Evolutionary conservation across 1,140 invertebrate species (phyloP).

Genomic region (Pseudomyrmex sp.): DNA sequence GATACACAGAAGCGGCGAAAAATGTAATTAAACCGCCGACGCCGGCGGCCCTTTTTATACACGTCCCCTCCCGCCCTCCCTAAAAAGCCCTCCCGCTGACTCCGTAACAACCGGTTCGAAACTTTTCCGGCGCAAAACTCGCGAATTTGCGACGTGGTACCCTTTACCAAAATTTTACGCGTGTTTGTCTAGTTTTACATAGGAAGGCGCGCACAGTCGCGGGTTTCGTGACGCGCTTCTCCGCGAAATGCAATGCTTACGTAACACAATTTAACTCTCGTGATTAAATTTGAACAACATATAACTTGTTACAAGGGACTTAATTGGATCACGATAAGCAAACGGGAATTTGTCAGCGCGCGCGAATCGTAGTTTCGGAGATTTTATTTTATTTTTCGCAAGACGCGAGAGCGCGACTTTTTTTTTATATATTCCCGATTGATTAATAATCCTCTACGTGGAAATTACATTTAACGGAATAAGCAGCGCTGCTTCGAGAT

Average conservation of each 20-base stretch:
- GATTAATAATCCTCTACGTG: background rate
- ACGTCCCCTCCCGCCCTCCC: background rate
- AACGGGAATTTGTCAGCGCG: background rate
- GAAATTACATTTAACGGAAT: slow-evolving; percentile 13
- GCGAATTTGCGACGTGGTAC: slow-evolving; percentile 57
- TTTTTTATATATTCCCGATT: background rate
- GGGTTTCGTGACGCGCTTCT: slow-evolving; percentile 40
- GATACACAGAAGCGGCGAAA: slow-evolving; percentile 68
- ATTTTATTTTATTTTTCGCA: too few relatives aligned
- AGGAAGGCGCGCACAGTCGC: background rate
- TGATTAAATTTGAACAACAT: slow-evolving; percentile 67
- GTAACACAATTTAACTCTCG: slow-evolving; percentile 37
- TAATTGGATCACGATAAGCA: slow-evolving; percentile 27
- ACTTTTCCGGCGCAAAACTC: slow-evolving; percentile 63
- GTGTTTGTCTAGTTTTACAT: slow-evolving; percentile 55
- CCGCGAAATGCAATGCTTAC: slow-evolving; percentile 13
- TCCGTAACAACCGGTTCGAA: slow-evolving; percentile 11
- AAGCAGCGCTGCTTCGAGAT: slow-evolving; percentile 7
- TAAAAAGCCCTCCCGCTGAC: background rate
- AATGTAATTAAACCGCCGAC: slow-evolving; percentile 72
- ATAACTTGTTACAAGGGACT: slow-evolving; percentile 49
- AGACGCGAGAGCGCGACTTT: background rate
- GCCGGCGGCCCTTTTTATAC: slow-evolving; percentile 6
- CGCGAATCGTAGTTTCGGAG: background rate
- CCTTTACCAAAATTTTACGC: slow-evolving; percentile 46